Percentiles rank a stretch among this genome's conserved stretches.
Conservation (phyloP, 2,797 vertebrate genomes). For the Anableps anableps region DNA sequence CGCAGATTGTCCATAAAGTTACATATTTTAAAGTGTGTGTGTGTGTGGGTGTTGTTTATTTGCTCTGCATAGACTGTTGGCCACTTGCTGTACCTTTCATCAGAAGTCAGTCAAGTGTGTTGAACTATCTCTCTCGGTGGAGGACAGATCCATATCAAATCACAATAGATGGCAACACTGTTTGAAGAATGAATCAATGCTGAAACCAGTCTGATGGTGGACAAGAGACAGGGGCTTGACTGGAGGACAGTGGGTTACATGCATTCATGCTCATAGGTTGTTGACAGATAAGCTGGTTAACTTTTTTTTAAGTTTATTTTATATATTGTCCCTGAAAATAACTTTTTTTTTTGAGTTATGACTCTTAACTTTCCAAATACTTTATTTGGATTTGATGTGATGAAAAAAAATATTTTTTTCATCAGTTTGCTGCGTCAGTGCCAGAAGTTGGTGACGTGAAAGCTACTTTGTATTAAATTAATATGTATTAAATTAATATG, state of each 20-base stretch:
- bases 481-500: no score
- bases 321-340: no score
- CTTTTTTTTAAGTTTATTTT: no score
- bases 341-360: no score
- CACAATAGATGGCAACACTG: slow-evolving; percentile 68
- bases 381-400: no score
- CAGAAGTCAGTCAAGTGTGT: slow-evolving; percentile 74
- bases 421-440: no score
- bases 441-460: no score
- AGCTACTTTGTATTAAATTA: no score
- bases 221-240: slow-evolving; percentile 53
- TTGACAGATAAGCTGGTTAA: no score
- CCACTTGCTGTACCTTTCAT: slow-evolving; percentile 71
- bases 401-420: no score
- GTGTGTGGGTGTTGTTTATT: slow-evolving; percentile 48
- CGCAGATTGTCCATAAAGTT: slow-evolving; percentile 28
- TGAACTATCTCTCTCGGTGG: slow-evolving; percentile 58
- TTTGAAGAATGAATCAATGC: slow-evolving; percentile 76
- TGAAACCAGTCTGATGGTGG: slow-evolving; percentile 55
- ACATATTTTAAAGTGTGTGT: slow-evolving; percentile 33
- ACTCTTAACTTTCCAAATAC: no score
- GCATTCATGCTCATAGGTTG: slow-evolving; percentile 2
- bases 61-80: slow-evolving; percentile 64
- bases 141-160: slow-evolving; percentile 72
- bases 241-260: slow-evolving; percentile 50